Conservation (phyloP, 2,888 invertebrate species). For the Sinelater perroti region DNA sequence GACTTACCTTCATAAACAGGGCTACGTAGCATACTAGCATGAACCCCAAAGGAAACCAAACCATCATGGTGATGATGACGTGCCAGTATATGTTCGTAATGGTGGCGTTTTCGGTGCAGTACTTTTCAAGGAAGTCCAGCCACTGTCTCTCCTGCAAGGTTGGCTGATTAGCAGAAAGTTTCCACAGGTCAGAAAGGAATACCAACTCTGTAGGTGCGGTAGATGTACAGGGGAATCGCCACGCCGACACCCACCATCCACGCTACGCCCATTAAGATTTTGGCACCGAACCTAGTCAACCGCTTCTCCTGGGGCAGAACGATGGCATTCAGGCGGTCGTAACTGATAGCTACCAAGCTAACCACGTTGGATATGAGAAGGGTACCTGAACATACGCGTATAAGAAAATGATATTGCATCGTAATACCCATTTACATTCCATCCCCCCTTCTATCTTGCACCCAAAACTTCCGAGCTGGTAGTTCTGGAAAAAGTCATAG, state of each 20-base stretch:
- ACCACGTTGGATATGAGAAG: slow-evolving; percentile 79
- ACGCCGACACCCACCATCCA: slow-evolving; percentile 74
- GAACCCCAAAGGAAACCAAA: slow-evolving; percentile 79
- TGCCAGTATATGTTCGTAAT: slow-evolving; percentile 80
- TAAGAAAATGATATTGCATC: neutral
- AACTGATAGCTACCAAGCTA: slow-evolving; percentile 80
- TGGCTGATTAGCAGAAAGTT: neutral
- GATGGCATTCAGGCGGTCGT: slow-evolving; percentile 84
- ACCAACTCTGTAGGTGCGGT: slow-evolving; percentile 69
- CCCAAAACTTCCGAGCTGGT: slow-evolving; percentile 74
- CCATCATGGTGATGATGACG: slow-evolving; percentile 75
- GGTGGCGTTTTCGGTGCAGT: slow-evolving; percentile 74
- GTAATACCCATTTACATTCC: slow-evolving; percentile 62
- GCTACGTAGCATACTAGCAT: slow-evolving; percentile 80
- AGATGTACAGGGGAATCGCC: slow-evolving; percentile 72
- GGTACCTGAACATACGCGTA: slow-evolving; percentile 66
- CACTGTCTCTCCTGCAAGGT: slow-evolving; percentile 71
- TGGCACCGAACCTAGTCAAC: slow-evolving; percentile 70
- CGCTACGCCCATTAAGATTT: slow-evolving; percentile 69
- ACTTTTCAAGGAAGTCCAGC: slow-evolving; percentile 78
- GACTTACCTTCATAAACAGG: slow-evolving; percentile 71
- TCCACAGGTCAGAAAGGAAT: too few relatives aligned
- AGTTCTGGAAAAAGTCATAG: slow-evolving; percentile 80
- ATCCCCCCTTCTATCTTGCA: slow-evolving; percentile 81
- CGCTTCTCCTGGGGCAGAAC: slow-evolving; percentile 76